phyloP scores from a whole-genome alignment of 1,140 invertebrate species.

The Calephelis nemesis region DNA sequence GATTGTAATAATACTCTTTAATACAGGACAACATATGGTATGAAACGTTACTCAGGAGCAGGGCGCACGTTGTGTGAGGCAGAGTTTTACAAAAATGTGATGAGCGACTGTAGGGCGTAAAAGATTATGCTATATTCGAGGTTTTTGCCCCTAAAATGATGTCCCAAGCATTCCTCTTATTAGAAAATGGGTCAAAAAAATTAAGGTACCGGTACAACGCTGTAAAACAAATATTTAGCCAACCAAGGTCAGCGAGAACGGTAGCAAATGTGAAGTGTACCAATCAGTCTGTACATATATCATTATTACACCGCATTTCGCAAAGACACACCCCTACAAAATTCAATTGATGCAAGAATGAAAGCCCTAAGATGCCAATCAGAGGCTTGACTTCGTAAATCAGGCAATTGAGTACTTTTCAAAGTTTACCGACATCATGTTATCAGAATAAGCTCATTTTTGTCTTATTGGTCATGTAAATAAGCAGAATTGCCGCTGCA shows the following conservation, averaged over 20 bases:
- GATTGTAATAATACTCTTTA: too few species aligned
- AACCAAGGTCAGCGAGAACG: constrained; percentile 1
- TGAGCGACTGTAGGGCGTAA: constrained; percentile 28
- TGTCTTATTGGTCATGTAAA: too few species aligned
- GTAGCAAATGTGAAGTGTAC: not conserved
- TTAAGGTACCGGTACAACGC: constrained; percentile 19
- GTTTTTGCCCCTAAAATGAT: constrained; percentile 26
- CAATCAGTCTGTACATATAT: constrained; percentile 18
- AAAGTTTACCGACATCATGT: too few species aligned
- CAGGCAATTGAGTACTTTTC: too few species aligned
- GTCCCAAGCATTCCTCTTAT: constrained; percentile 27
- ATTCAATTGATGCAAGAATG: too few species aligned
- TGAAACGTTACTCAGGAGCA: too few species aligned
- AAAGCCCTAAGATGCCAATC: too few species aligned
- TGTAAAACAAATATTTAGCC: constrained; percentile 18
- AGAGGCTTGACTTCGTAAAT: too few species aligned
- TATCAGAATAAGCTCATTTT: too few species aligned
- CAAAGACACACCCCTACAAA: too few species aligned
- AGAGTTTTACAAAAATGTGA: constrained; percentile 18
- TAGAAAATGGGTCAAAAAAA: constrained; percentile 18
- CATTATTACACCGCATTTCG: constrained; percentile 19
- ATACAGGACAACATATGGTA: too few species aligned
- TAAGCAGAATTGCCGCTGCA: too few species aligned
- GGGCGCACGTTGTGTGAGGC: not conserved
- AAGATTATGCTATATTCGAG: constrained; percentile 30